These are phyloP conservation scores for Arothron firmamentum DNA, from an alignment of 2,113 vertebrate genomes.

Conservation along the genomic window DNA sequence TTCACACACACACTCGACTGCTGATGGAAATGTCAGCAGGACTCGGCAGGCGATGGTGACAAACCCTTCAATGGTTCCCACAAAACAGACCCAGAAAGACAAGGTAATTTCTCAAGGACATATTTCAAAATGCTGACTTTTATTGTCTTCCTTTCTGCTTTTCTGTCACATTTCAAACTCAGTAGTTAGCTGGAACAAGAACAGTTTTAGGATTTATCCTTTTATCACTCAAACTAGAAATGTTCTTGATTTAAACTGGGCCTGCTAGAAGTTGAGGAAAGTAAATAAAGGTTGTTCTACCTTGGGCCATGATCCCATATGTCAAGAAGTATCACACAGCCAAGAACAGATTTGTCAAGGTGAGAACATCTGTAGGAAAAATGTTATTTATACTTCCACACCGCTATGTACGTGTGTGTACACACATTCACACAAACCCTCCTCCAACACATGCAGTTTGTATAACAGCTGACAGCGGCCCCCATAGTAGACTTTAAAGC, in stretches of 20 bases:
- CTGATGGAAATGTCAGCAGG: constrained; percentile 71
- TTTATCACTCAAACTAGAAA: not conserved
- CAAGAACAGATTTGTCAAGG: constrained; percentile 64
- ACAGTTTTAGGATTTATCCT: not conserved
- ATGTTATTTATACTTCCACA: constrained; percentile 66
- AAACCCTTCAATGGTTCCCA: constrained; percentile 38
- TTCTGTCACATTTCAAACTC: constrained; percentile 3
- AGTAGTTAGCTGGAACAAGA: not conserved
- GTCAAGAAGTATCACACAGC: constrained; percentile 46
- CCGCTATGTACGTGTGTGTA: constrained; percentile 50
- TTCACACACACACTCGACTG: constrained; percentile 59
- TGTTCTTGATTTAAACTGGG: constrained; percentile 11
- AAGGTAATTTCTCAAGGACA: constrained; percentile 52
- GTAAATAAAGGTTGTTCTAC: constrained; percentile 45
- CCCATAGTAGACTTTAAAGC: constrained; percentile 67
- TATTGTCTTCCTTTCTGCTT: constrained; percentile 13
- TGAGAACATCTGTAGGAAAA: constrained; percentile 73
- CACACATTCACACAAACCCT: constrained; percentile 35
- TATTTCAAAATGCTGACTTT: constrained; percentile 43
- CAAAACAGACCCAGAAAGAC: constrained; percentile 39
- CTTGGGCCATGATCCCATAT: constrained; percentile 32
- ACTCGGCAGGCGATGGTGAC: constrained; percentile 46
- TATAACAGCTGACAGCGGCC: constrained; percentile 68
- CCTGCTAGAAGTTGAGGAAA: constrained; percentile 13
- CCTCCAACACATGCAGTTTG: constrained; percentile 55